Base-by-base conservation (phyloP, 2,113 vertebrate species). In the Microcebus lehilahytsara region DNA sequence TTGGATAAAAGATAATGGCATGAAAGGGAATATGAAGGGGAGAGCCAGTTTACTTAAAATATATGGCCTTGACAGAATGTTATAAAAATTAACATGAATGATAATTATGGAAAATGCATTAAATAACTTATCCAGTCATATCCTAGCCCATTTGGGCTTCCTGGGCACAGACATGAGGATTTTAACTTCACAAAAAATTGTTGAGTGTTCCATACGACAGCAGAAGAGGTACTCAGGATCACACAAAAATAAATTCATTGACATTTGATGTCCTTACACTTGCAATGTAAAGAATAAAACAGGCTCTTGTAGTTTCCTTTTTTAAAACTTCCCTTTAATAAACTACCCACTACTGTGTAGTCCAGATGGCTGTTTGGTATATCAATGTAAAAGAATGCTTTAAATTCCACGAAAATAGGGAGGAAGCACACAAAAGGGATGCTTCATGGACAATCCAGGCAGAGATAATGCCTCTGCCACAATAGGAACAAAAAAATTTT, bases 271-370 rank as follows among this genome's bases (percentile, higher is more conserved):
- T 85, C 30, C 53, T 77, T 67, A 93, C 13, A 53, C 40, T 96
- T 80, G 9, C n/a, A 89, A 77, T 37, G 22, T 78, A 80, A 96
- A 91, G 79, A 89, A 81, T 49, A 96, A 95, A 96, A 92, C 67
- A 58, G 79, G n/a, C 40, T 85, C 84, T 97, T 27, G 27, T 6
- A 27, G 69, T 62, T 89, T 60, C 49, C 64, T 97, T 80, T 80
- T 95, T 71, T 74, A 92, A 96, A 93, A 84, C 40, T 78, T 93
- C 84, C 49, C 66, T 97, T 95, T 93, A 97, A 96, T 93, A 96
- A 97, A 87, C 79, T 96, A 79, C 79, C n/a, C 71, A 90, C 95
- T 56, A 30, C 95, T 67, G 62, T 69, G 80, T 75, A 87, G 74
- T 87, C 80, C 92, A 96, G 96, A 95, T 49, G 89, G 84, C 30